Conservation (phyloP, 2,113 vertebrate species). For the Okapia johnstoni region DNA sequence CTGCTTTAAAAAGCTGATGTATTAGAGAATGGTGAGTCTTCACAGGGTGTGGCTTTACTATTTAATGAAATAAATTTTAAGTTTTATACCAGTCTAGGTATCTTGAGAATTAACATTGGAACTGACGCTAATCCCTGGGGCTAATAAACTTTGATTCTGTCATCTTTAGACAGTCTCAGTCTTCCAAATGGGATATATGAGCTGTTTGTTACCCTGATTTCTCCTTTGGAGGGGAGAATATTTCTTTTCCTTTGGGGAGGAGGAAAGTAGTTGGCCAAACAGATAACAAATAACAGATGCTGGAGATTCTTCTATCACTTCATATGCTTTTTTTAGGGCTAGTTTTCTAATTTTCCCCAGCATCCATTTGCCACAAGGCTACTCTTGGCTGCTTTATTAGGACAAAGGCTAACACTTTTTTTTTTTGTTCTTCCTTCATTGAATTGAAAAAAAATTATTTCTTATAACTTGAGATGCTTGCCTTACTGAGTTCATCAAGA, state of each 20-base stretch:
- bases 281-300: neutral
- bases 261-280: neutral
- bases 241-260: neutral
- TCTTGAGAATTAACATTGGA: constrained; percentile 7
- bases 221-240: neutral
- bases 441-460: neutral
- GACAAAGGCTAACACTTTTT: neutral
- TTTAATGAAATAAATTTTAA: constrained; percentile 15
- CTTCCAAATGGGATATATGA: neutral
- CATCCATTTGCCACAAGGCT: neutral
- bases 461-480: neutral
- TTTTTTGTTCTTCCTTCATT: constrained; percentile 2
- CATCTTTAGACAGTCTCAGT: neutral
- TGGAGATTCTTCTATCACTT: neutral
- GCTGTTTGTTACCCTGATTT: neutral
- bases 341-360: neutral
- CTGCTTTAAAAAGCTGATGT: constrained; percentile 11
- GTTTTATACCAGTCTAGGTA: neutral
- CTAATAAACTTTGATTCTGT: neutral
- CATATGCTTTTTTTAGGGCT: neutral
- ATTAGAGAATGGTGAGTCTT: constrained; percentile 28
- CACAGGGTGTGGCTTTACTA: neutral
- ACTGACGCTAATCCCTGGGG: neutral
- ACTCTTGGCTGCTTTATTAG: neutral
- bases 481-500: neutral